Evolutionary conservation across 2,797 vertebrate genomes (phyloP).

Genomic region (Synanceia verrucosa): DNA sequence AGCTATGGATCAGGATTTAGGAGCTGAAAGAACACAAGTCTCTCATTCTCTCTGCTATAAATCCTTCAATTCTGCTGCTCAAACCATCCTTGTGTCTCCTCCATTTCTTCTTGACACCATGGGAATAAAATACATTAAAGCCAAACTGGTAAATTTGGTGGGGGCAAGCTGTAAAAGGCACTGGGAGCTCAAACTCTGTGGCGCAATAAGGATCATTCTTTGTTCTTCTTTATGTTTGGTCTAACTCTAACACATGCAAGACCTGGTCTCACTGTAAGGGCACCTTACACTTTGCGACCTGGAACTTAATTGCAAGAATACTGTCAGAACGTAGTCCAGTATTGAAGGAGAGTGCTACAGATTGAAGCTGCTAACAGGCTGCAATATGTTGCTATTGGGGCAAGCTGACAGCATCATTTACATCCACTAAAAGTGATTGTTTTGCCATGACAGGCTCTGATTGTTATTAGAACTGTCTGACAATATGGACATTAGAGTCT

Average conservation of each 20-base stretch:
- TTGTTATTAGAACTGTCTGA: neutral
- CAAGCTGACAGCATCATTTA: neutral
- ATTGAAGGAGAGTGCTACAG: neutral
- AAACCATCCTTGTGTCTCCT: constrained; percentile 49
- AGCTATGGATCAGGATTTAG: constrained; percentile 54
- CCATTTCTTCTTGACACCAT: constrained; percentile 40
- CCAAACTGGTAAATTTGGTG: constrained; percentile 42
- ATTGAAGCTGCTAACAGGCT: neutral
- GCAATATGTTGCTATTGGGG: neutral
- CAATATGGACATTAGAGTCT: no score
- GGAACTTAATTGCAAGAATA: neutral
- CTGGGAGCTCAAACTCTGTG: constrained; percentile 34
- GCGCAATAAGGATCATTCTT: constrained; percentile 63
- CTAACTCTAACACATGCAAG: constrained; percentile 26
- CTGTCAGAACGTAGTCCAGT: no score
- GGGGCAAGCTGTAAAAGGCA: constrained; percentile 41
- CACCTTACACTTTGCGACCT: neutral
- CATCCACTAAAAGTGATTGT: neutral
- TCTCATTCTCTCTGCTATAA: constrained; percentile 30
- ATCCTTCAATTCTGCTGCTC: constrained; percentile 48
- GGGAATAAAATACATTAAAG: constrained; percentile 59
- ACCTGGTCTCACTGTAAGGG: constrained; percentile 2
- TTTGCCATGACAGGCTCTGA: neutral
- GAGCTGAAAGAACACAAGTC: constrained; percentile 34
- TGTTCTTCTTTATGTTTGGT: constrained; percentile 21